phyloP scores from a whole-genome alignment of 2,797 vertebrate genomes.

The Poecilia wingei region DNA sequence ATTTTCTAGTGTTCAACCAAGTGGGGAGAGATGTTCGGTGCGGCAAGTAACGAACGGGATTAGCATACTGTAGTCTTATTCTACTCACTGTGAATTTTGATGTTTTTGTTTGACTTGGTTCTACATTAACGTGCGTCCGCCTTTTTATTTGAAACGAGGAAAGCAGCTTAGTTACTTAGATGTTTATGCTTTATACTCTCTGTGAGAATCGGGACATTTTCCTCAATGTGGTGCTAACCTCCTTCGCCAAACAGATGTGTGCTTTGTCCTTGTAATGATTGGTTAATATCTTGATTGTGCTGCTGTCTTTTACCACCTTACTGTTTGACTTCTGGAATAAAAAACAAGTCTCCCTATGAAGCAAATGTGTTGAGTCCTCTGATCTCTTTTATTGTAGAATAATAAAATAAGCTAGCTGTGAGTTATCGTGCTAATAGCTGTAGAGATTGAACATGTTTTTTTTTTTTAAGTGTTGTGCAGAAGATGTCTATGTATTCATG shows the following conservation, averaged over 20 bases:
- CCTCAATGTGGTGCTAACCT: slow-evolving; percentile 68
- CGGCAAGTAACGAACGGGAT: slow-evolving; percentile 4
- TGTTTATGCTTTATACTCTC: slow-evolving; percentile 41
- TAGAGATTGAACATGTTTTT: background rate
- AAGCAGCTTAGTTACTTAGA: slow-evolving; percentile 19
- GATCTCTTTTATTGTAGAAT: slow-evolving; percentile 24
- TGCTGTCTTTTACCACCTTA: slow-evolving; percentile 65
- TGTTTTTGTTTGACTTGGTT: slow-evolving; percentile 32
- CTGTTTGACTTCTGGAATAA: slow-evolving; percentile 74
- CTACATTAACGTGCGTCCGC: slow-evolving; percentile 12
- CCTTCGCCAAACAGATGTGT: slow-evolving; percentile 39
- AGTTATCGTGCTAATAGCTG: background rate
- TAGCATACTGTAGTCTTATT: slow-evolving; percentile 19
- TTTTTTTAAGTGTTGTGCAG: background rate
- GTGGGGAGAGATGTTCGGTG: slow-evolving; percentile 2
- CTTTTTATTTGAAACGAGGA: slow-evolving; percentile 17
- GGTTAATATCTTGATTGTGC: slow-evolving; percentile 59
- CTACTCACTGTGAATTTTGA: slow-evolving; percentile 60
- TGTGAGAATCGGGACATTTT: slow-evolving; percentile 53
- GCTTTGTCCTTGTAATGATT: slow-evolving; percentile 61
- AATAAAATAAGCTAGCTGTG: background rate
- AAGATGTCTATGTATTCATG: slow-evolving; percentile 22
- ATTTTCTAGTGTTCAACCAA: slow-evolving; percentile 8
- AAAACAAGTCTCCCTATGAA: slow-evolving; percentile 67
- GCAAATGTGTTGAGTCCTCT: slow-evolving; percentile 59